Conservation (phyloP, 2,113 vertebrate genomes). For the Motacilla alba region DNA sequence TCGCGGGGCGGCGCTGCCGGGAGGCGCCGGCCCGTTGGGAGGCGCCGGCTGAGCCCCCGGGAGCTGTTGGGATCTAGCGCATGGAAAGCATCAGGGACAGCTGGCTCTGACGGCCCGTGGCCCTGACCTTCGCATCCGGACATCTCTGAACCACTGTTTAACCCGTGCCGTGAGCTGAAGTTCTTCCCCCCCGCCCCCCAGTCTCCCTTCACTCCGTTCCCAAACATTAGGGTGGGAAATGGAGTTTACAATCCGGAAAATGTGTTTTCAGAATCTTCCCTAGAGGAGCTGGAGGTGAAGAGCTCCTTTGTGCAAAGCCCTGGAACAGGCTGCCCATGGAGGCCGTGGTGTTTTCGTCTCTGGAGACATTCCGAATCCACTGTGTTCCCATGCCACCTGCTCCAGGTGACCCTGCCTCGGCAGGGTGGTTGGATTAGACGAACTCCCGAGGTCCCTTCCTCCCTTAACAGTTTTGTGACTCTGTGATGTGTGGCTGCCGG, state of each 20-base stretch:
- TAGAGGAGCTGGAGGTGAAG: background rate
- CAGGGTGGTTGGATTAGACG: background rate
- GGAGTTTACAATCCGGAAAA: fast-evolving
- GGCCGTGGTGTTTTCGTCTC: background rate
- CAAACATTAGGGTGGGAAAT: background rate
- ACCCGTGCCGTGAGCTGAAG: fast-evolving
- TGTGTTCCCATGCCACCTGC: background rate
- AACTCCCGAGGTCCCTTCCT: background rate
- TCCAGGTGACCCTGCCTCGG: background rate
- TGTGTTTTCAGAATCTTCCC: background rate
- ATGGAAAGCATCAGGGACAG: fast-evolving
- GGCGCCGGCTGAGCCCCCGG: background rate
- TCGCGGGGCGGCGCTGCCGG: background rate
- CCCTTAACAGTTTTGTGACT: background rate
- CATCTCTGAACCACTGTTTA: background rate
- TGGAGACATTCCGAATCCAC: background rate
- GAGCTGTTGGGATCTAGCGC: fast-evolving
- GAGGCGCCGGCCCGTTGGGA: background rate
- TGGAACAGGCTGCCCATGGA: too few species aligned
- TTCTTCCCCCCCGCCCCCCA: too few species aligned
- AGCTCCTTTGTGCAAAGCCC: background rate
- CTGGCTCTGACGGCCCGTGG: too few species aligned
- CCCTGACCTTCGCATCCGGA: fast-evolving
- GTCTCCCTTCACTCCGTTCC: fast-evolving
- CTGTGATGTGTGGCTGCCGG: fast-evolving